These are phyloP conservation scores for Lepidostoma basale DNA, from an alignment of 1,140 invertebrate genomes.

Conservation along the genomic window DNA sequence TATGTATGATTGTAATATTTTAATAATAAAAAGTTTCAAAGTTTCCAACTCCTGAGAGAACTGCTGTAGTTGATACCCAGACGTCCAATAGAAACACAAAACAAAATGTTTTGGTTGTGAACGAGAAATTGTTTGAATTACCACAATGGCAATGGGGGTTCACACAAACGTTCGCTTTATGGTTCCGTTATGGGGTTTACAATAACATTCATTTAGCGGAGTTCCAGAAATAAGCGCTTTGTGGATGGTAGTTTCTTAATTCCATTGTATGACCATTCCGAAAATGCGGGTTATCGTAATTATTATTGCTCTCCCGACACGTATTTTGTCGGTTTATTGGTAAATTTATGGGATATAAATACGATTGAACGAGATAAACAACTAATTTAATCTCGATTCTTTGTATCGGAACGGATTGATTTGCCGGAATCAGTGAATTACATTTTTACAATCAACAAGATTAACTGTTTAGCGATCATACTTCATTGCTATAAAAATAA, in stretches of 20 bases:
- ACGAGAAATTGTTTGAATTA: conserved; percentile 41
- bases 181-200: conserved; percentile 40
- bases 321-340: conserved; percentile 21
- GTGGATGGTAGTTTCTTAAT: conserved; percentile 8
- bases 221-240: conserved; percentile 36
- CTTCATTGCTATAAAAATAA: no score
- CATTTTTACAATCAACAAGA: no score
- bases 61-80: conserved; percentile 1
- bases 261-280: conserved; percentile 18
- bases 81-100: conserved; percentile 38
- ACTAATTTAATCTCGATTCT: conserved; percentile 12
- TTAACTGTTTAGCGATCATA: no score
- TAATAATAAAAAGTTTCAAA: conserved; percentile 11
- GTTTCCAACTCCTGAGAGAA: background rate
- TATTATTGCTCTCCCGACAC: conserved; percentile 12
- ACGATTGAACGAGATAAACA: conserved; percentile 26
- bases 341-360: conserved; percentile 44
- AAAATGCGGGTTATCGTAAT: conserved; percentile 41
- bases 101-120: conserved; percentile 44
- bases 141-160: conserved; percentile 44
- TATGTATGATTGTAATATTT: background rate
- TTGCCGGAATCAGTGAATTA: background rate
- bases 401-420: background rate
- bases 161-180: conserved; percentile 43
- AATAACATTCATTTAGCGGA: conserved; percentile 40